These are phyloP conservation scores for Macrobrachium rosenbergii DNA, from an alignment of 1,140 invertebrate genomes.

Conservation along the genomic window DNA sequence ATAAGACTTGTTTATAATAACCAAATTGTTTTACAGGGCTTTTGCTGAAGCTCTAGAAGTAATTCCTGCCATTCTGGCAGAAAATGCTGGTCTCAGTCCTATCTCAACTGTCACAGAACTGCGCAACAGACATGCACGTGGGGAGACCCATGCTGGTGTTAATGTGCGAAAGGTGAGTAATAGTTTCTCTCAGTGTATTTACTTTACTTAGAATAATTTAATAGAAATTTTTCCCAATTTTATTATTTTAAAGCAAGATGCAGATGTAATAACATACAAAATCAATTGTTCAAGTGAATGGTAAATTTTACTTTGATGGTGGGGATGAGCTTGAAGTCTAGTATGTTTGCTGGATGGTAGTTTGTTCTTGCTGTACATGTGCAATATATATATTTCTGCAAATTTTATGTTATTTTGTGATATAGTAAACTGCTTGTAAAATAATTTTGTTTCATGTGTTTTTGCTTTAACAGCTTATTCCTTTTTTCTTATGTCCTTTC, in stretches of 20 bases:
- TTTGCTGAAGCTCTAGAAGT: slow-evolving; percentile 97
- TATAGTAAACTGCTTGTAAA: not conserved
- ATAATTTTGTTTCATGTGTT: slow-evolving; percentile 14
- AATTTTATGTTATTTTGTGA: too few species aligned
- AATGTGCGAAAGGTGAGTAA: slow-evolving; percentile 84
- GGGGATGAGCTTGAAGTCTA: too few species aligned
- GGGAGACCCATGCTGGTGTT: slow-evolving; percentile 85
- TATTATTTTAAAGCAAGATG: not conserved
- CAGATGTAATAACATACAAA: not conserved
- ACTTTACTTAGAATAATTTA: not conserved
- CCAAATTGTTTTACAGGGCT: slow-evolving; percentile 74
- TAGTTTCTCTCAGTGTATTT: slow-evolving; percentile 60
- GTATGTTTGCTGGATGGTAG: too few species aligned
- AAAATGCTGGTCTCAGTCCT: slow-evolving; percentile 99
- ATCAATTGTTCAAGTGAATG: not conserved
- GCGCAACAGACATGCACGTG: slow-evolving; percentile 91
- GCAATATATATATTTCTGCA: too few species aligned
- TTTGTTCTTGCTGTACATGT: too few species aligned
- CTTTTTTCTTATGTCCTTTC: too few species aligned
- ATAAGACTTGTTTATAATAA: not conserved
- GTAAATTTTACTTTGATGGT: not conserved
- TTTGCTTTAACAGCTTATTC: too few species aligned
- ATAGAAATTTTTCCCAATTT: not conserved
- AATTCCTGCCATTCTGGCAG: slow-evolving; percentile 97
- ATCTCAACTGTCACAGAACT: slow-evolving; percentile 98